Percentiles rank a stretch among this genome's conserved stretches.
Conservation (phyloP, 2,113 vertebrate genomes). For the Crotalus helleri region DNA sequence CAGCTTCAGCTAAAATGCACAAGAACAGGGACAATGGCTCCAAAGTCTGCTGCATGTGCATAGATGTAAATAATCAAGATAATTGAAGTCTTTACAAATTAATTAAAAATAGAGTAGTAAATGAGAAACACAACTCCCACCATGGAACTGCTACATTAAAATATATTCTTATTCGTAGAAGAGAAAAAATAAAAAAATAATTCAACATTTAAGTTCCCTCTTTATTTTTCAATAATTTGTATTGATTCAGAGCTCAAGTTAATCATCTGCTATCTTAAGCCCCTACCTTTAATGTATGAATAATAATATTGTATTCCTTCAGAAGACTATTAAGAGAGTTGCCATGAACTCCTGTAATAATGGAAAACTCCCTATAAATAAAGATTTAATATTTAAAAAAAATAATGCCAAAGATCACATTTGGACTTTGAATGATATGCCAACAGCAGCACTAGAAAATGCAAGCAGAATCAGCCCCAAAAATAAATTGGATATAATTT, state of each 20-base stretch:
- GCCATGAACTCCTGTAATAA: not conserved
- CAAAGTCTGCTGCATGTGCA: constrained; percentile 50
- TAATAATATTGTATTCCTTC: not conserved
- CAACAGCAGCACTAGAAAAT: not conserved
- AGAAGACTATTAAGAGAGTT: not conserved
- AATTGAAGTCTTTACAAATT: constrained; percentile 69
- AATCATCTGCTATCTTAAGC: not conserved
- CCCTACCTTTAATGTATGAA: not conserved
- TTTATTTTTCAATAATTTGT: constrained; percentile 5
- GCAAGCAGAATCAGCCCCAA: not conserved
- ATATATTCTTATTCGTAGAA: not conserved
- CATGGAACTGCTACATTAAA: constrained; percentile 9
- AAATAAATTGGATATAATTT: not conserved
- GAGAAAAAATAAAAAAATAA: not conserved
- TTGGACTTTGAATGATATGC: not conserved
- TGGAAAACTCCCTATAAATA: not conserved
- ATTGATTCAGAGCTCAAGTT: not conserved
- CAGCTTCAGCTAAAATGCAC: constrained; percentile 66
- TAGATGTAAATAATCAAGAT: constrained; percentile 60
- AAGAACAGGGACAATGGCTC: constrained; percentile 52
- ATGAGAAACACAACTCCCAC: not conserved
- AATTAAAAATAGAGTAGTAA: constrained; percentile 70
- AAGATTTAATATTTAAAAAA: not conserved
- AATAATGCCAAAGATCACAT: not conserved
- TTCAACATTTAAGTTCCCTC: not conserved